These are phyloP conservation scores for Chrysocyon brachyurus DNA, from an alignment of 2,797 vertebrate genomes.

Conservation along the genomic window DNA sequence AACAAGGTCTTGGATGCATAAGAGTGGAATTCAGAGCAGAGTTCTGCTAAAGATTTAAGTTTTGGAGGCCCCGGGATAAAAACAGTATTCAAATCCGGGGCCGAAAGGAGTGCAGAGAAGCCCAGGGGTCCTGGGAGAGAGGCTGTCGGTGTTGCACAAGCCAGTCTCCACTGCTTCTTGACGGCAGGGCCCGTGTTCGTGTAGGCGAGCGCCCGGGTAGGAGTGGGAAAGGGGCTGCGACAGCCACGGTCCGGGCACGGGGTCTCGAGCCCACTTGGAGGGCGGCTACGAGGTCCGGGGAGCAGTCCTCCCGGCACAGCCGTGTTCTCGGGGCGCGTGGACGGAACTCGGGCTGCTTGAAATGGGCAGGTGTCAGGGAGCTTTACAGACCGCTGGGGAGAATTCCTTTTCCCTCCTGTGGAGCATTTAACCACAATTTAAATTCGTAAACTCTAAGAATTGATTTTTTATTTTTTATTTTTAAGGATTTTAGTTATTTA, in stretches of 20 bases:
- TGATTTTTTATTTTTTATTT: too few relatives aligned
- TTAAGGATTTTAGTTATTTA: too few relatives aligned
- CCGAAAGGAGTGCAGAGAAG: neutral
- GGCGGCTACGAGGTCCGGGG: neutral
- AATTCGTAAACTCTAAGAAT: neutral
- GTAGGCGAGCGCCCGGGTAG: too few relatives aligned
- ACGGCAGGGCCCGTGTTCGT: too few relatives aligned
- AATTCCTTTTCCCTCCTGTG: neutral
- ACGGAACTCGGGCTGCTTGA: slow-evolving; percentile 9
- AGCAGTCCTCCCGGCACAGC: neutral
- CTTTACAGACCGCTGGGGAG: neutral
- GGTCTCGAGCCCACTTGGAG: too few relatives aligned
- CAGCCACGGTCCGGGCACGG: too few relatives aligned
- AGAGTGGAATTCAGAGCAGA: neutral
- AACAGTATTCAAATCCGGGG: neutral
- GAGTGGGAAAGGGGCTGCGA: too few relatives aligned
- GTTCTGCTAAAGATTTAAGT: neutral
- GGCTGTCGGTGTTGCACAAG: too few relatives aligned
- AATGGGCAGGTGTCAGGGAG: neutral
- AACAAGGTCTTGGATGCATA: neutral
- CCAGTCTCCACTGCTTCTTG: too few relatives aligned
- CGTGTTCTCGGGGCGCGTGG: neutral
- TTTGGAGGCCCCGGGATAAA: neutral
- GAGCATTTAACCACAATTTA: neutral
- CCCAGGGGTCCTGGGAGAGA: neutral